Conservation (phyloP, 2,113 vertebrate genomes). For the Phaethon lepturus region DNA sequence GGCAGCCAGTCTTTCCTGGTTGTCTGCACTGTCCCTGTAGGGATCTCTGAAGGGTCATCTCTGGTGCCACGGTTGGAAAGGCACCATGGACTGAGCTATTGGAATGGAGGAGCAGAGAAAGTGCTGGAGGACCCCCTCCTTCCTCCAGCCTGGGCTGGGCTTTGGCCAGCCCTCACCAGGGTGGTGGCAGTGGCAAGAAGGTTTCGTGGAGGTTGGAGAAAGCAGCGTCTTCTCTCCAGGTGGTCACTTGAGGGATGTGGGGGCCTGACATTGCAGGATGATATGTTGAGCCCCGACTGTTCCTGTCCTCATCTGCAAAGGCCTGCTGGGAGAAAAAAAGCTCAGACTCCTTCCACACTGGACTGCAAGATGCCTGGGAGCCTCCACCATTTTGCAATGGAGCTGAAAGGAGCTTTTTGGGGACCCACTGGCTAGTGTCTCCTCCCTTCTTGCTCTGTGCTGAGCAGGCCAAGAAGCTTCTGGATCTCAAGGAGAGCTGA, state of each 20-base stretch:
- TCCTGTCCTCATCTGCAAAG: not conserved
- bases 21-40: not conserved
- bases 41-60: not conserved
- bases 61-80: not conserved
- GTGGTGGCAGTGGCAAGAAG: not conserved
- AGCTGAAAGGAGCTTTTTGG: not conserved
- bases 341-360: not conserved
- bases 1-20: not conserved
- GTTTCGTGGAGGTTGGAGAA: not conserved
- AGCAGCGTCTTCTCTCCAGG: not conserved
- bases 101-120: not conserved
- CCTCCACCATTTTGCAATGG: not conserved
- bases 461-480: not conserved
- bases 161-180: not conserved
- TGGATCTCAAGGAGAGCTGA: not conserved
- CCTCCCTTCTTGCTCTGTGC: not conserved
- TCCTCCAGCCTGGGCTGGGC: not conserved
- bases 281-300: not conserved
- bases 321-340: not conserved
- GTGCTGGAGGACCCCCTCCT: not conserved
- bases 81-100: not conserved
- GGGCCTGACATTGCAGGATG: not conserved
- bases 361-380: not conserved
- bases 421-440: not conserved
- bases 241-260: accelerated